Percentiles rank a stretch among this genome's conserved stretches.
These are phyloP conservation scores for Anomalospiza imberbis DNA, from an alignment of 2,797 vertebrate species.

Conservation along the genomic window DNA sequence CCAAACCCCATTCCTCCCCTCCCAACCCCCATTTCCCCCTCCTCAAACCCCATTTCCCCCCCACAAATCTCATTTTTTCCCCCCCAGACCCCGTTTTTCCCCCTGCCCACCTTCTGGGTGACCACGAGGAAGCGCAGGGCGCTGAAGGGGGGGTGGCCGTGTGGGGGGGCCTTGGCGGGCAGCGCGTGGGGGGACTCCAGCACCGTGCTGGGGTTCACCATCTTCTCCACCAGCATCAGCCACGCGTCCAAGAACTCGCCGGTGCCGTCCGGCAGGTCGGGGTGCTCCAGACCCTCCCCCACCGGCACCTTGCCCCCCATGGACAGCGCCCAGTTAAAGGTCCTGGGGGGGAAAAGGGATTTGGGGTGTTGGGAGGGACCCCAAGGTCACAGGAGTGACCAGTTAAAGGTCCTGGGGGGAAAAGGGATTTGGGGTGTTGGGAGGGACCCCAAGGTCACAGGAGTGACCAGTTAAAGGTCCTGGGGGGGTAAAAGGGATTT, in stretches of 20 bases:
- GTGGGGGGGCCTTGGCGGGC: conserved; percentile 88
- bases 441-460: too few relatives aligned
- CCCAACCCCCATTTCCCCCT: too few relatives aligned
- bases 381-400: not conserved
- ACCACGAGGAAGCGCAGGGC: conserved; percentile 94
- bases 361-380: not conserved
- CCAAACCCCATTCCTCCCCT: too few relatives aligned
- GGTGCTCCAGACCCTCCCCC: conserved; percentile 90
- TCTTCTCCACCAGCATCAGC: conserved; percentile 97
- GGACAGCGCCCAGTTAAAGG: conserved; percentile 94
- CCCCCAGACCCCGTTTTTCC: not conserved
- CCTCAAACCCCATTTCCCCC: too few relatives aligned
- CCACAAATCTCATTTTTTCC: not conserved
- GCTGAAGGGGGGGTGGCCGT: conserved; percentile 89
- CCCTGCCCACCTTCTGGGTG: conserved; percentile 83
- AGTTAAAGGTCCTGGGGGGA: not conserved
- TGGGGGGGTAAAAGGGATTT: not conserved
- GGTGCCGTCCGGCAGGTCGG: conserved; percentile 91
- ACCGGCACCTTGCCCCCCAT: conserved; percentile 96
- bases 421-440: too few relatives aligned
- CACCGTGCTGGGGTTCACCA: conserved; percentile 97
- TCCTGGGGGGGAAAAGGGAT: conserved; percentile 65
- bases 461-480: conserved; percentile 97
- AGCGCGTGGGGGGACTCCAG: conserved; percentile 93
- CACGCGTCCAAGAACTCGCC: conserved; percentile 95